phyloP scores from a whole-genome alignment of 2,888 invertebrate species.

The Folsomia manolachei region DNA sequence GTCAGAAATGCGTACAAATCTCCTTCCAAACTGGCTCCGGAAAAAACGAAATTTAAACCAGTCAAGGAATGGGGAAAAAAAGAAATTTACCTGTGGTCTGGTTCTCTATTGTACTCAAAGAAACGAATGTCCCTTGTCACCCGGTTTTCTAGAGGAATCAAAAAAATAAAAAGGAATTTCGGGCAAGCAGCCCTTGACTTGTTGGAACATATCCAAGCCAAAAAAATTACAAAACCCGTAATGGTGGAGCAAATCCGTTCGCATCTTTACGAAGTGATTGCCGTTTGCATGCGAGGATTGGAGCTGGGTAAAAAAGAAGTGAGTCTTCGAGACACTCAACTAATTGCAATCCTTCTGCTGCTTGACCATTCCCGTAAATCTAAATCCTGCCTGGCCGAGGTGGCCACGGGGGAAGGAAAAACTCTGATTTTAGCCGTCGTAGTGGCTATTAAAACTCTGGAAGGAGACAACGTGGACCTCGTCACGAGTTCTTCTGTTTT shows the following conservation, averaged over 20 bases:
- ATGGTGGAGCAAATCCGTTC: not conserved
- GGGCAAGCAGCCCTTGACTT: not conserved
- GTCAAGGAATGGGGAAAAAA: not conserved
- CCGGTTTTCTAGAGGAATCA: not conserved
- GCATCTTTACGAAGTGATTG: not conserved
- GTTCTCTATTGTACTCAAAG: not conserved
- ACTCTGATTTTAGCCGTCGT: constrained; percentile 53
- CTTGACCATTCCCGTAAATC: constrained; percentile 10
- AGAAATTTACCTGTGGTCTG: not conserved
- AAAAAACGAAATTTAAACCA: not conserved
- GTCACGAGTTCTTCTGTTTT: constrained; percentile 53
- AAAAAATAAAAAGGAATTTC: not conserved
- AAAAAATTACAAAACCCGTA: not conserved
- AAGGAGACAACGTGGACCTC: constrained; percentile 52
- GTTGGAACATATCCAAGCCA: not conserved
- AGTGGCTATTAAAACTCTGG: constrained; percentile 52
- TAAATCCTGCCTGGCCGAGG: constrained; percentile 51
- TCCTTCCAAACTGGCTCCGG: not conserved
- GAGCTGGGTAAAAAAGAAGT: not conserved
- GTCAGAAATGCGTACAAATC: not conserved
- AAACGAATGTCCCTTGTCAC: not conserved
- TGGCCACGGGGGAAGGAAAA: constrained; percentile 55
- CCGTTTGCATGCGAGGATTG: not conserved
- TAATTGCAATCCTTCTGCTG: constrained; percentile 7
- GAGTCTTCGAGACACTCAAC: not conserved